Evolutionary conservation across 1,140 invertebrate genomes (phyloP), one percentile per base, ranked within the genome.

Genomic region (Drosophila sucinea): DNA sequence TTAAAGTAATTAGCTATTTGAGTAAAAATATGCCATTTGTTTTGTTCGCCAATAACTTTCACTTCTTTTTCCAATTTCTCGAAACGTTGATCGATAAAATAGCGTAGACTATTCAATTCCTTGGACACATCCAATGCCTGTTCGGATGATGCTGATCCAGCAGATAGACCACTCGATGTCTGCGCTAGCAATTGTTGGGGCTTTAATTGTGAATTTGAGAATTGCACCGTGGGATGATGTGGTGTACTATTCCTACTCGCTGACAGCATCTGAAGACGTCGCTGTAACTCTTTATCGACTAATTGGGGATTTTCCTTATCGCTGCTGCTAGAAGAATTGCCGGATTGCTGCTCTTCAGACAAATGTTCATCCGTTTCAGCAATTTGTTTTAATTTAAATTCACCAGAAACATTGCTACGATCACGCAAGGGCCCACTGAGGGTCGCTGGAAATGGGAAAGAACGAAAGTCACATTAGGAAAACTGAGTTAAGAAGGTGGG

Each of bases 231-330:
- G 60, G 44, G 47, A 3, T 71, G 76, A 74, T 89, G 80, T 1
- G 90, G 90, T 1, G 90, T 91, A 30, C 90, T 91, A 11, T 91
- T 91, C 0, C 79, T 71, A 44, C 83, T 85, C 35, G 73, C 61
- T 0, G 84, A 67, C 0, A 91, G 71, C 57, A 77, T 57, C 25
- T 73, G 78, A 17, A 90, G 44, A 7, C 69, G 80, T 8, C 60
- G 78, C 32, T 78, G 71, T 8, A 73, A 27, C 0, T 83, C 74
- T 0, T 67, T 30, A 1, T 89, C 70, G 1, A 70, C 40, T 1
- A 70, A 41, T 1, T 61, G 72, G 2, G 80, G 85, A 67, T 90
- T 87, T 51, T 91, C 90, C 44, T 91, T 91, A 40, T 91, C 90
- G 41, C 81, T 90, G 40, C 72, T 82, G 51, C 17, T 55, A 2